A percentile compares a stretch with the other conserved stretches of the same genome.
Evolutionary conservation across 2,888 invertebrate species (phyloP).

Genomic region (Protonemura montana): DNA sequence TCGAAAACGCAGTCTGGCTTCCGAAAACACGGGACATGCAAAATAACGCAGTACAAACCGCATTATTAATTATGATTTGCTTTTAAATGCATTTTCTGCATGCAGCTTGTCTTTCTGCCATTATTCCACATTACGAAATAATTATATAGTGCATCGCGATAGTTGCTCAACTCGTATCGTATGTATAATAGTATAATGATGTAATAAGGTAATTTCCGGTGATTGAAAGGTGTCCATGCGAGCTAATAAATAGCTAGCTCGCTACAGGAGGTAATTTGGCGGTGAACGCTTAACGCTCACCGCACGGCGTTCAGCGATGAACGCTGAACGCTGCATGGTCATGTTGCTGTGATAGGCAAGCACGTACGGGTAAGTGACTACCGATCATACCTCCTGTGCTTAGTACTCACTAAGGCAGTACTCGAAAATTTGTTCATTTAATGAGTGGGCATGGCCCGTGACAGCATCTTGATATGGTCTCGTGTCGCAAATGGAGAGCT

Average conservation of each 20-base stretch:
- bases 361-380: too few relatives aligned
- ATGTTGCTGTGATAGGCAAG: neutral
- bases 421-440: too few relatives aligned
- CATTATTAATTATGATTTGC: neutral
- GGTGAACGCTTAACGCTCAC: too few relatives aligned
- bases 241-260: conserved; percentile 5
- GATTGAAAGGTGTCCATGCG: conserved; percentile 28
- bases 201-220: conserved; percentile 10
- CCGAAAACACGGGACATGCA: neutral
- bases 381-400: too few relatives aligned
- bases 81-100: neutral
- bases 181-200: conserved; percentile 3
- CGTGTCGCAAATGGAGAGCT: too few relatives aligned
- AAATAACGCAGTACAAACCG: neutral
- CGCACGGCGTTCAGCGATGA: too few relatives aligned
- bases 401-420: too few relatives aligned
- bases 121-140: conserved; percentile 12
- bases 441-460: too few relatives aligned
- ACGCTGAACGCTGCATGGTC: too few relatives aligned
- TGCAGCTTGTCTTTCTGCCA: conserved; percentile 12
- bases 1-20: neutral
- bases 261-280: neutral
- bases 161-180: neutral
- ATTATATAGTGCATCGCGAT: neutral
- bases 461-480: too few relatives aligned